Evolutionary conservation across 2,113 vertebrate species (phyloP), one percentile per base, ranked within the genome.

Genomic region (Pseudopipra pipra): DNA sequence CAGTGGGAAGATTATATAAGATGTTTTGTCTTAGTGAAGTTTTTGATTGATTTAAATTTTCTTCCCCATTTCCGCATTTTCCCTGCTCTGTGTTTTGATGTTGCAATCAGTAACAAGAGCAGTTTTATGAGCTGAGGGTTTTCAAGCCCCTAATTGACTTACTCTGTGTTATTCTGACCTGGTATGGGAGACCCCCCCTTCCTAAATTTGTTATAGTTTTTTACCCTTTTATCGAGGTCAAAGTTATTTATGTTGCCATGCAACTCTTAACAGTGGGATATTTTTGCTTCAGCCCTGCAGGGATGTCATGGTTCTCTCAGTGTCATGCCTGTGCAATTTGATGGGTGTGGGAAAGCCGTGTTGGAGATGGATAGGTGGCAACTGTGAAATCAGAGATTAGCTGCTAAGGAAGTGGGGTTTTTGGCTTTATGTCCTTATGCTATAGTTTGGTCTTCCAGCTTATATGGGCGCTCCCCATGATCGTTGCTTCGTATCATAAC

Each of bases 1-100:
- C 90, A 93, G 63, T 92, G 93, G 95, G 90, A 92, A 96, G 84
- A 90, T 96, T 94, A 94, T 90, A 52, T 95, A 96, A 96, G 90
- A 86, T 96, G 93, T 94, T 96, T 96, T 97, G 95, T 96, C 90
- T 95, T 89, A 76, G 87, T 56, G 71, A 91, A 92, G 72, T 61
- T 94, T 95, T 89, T 81, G 90, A 96, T 93, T 93, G 84, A 96
- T 92, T 94, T 86, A 39, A 68, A 75, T 94, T 94, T 92, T 72
- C 65, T 79, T 86, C 56, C 59, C 65, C 47, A 11, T 95, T 94
- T 92, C 95, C 27, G 1, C 83, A 37, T 81, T 96, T 92, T 68
- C 83, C 72, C n/a, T 68, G 56, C 72, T 62, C 9, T 33, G 4
- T 58, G n/a, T 93, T 95, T 91, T 85, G 85, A 41, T 75, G 68